Base-by-base conservation (phyloP, 2,888 invertebrate species). In the Netelia inedita region DNA sequence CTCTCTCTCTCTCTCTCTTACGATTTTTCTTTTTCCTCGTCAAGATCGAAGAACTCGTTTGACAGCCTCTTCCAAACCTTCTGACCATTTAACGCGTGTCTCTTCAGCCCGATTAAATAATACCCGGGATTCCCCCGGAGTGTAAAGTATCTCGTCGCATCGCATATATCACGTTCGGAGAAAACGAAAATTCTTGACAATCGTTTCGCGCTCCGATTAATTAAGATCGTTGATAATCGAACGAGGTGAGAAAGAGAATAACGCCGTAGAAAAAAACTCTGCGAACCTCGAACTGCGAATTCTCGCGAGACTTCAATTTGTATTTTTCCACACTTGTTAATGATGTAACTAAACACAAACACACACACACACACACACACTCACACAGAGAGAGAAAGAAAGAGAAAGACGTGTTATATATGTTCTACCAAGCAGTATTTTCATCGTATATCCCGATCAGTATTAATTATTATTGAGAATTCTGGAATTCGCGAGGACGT, bases 391-490 rank as follows among this genome's bases (percentile, higher is more conserved):
- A 55, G 2, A 69, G 14, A 21, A 53, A 71, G 69, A 68, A 19
- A 53, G 19, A 74, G 46, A 35, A 55, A 68, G 59, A 75, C 74
- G 74, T 71, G 50, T 79, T 59, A 55, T 57, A 71, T 75, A 71
- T 75, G 68, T 79, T 83, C 59, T 83, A 83, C 83, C 83, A 66
- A 83, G 59, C 79, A 83, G 83, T 83, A 83, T 83, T 83, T 80
- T 76, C 76, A 83, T 79, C 72, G 14, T 80, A 79, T 79, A 81
- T 80, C 72, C 59, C 80, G 59, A 83, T 83, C 83, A 76, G 83
- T 83, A 83, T 83, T 83, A 83, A 75, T 83, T 80, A 72, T 80
- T 53, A 80, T 80, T 80, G 80, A 80, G 65, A 76, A 83, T 80
- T 80, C 59, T 72, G 75, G 59, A 72, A 74, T 75, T 83, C 41